Base-by-base conservation (phyloP, 2,113 vertebrate species). In the Aspidoscelis tigris region DNA sequence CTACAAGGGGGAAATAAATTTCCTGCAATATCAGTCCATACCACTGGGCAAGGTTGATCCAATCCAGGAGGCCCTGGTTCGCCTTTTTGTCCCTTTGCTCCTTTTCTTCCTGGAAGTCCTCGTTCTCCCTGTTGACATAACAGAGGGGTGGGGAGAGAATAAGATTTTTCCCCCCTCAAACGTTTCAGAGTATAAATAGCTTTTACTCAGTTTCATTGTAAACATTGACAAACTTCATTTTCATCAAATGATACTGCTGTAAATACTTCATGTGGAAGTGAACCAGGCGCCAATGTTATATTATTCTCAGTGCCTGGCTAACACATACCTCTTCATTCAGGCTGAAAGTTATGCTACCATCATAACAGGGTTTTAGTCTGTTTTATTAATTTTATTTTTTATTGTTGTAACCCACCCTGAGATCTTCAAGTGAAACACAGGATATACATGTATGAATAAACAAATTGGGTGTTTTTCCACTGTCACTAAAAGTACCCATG, bases 41-140 rank as follows among this genome's bases (percentile, higher is more conserved):
- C 98, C 98, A 99, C 98, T 7, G 98, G 98, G 95, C 98, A 99
- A 0, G 98, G 98, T 93, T 99, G 98, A 89, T 99, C 98, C 90
- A 99, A 94, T 64, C 98, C 98, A 0, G 98, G 98, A 2, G 98
- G 98, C 64, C 98, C 98, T 5, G 98, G 98, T 61, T 99, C 98
- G 73, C 98, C 98, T 88, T 99, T 99, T 92, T 97, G 97, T 78
- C 98, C 98, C 94, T 99, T 99, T 77, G 97, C 95, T 81, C 98
- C 98, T 95, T 97, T 98, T 90, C 97, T 97, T 47, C 98, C 98
- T 0, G 97, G 96, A 3, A 96, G 79, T 68, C 98, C 98, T 93
- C 98, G 94, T 78, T 99, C 98, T 18, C 98, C 98, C 98, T 99
- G 93, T 81, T 66, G 55, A 87, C 10, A 84, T 75, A 88, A 91